Conservation (phyloP, 1,140 invertebrate genomes). For the Philaenus spumarius region DNA sequence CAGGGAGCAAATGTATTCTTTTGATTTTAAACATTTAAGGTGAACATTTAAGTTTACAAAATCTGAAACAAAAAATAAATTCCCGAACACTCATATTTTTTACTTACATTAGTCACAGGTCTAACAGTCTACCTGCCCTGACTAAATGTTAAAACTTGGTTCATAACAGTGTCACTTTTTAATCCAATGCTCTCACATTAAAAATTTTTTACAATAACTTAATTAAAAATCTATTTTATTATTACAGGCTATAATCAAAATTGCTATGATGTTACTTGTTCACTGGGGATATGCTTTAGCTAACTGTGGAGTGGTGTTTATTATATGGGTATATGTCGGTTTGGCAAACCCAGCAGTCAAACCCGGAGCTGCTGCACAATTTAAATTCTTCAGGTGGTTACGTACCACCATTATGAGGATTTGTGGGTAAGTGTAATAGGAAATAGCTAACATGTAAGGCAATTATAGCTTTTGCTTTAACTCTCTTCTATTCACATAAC, state of each 20-base stretch:
- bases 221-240: constrained; percentile 11
- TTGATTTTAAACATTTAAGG: too few species aligned
- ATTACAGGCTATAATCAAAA: constrained; percentile 70
- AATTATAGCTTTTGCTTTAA: too few species aligned
- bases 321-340: constrained; percentile 90
- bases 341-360: constrained; percentile 90
- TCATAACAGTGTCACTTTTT: background rate
- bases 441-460: too few species aligned
- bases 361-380: constrained; percentile 82
- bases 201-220: background rate
- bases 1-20: too few species aligned
- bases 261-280: constrained; percentile 87
- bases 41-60: too few species aligned
- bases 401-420: constrained; percentile 64
- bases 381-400: constrained; percentile 78
- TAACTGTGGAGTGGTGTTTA: constrained; percentile 69
- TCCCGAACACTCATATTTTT: too few species aligned
- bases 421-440: constrained; percentile 77
- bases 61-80: too few species aligned
- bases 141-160: too few species aligned
- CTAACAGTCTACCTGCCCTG: too few species aligned
- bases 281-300: constrained; percentile 86
- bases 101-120: too few species aligned
- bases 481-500: too few species aligned
- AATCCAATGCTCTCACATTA: background rate